Evolutionary conservation across 92 coral and sea anemone genomes (phyloP).

Genomic region (Epizoanthus scotinus): DNA sequence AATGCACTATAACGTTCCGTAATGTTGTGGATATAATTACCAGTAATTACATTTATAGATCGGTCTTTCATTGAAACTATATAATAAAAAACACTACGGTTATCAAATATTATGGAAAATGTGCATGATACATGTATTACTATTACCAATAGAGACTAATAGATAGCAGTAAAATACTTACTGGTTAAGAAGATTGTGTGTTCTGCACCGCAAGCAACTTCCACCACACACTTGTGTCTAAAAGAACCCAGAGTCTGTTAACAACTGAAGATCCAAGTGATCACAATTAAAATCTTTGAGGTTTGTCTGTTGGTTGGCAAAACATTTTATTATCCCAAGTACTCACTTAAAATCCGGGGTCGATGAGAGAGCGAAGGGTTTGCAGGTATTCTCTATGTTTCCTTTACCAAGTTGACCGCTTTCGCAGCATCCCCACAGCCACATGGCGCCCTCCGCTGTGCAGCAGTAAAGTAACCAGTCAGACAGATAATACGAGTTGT

Average conservation of each 20-base stretch:
- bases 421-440: constrained; percentile 97
- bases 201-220: constrained; percentile 86
- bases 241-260: background rate
- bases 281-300: background rate
- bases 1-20: no score
- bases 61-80: no score
- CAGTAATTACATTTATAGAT: no score
- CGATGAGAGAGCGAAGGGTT: constrained; percentile 64
- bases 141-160: no score
- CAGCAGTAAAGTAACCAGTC: background rate
- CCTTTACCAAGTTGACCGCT: constrained; percentile 88
- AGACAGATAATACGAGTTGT: no score
- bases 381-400: constrained; percentile 56
- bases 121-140: no score
- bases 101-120: no score
- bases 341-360: constrained; percentile 82
- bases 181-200: constrained; percentile 90
- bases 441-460: constrained; percentile 75
- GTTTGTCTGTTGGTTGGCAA: background rate
- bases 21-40: no score
- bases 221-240: constrained; percentile 39
- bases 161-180: constrained; percentile 46
- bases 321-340: background rate
- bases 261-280: background rate
- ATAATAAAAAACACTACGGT: no score